These are phyloP conservation scores for Autographa gamma DNA, from an alignment of 2,888 invertebrate genomes.

Conservation along the genomic window DNA sequence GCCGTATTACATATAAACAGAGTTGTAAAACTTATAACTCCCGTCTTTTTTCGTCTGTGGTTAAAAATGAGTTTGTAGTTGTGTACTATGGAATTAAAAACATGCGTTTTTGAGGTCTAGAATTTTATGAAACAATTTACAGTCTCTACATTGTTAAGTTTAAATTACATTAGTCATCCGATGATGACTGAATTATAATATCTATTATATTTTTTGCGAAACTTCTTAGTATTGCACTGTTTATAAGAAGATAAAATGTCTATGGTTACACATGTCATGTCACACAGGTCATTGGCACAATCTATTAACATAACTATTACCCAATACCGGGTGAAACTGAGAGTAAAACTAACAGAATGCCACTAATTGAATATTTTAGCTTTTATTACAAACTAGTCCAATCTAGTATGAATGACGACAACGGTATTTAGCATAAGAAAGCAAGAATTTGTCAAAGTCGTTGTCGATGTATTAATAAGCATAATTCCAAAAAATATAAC, in stretches of 20 bases:
- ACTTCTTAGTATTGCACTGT: neutral
- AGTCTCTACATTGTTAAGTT: too few relatives aligned
- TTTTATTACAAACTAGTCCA: constrained; percentile 4
- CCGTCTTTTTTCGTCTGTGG: too few relatives aligned
- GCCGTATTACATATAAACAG: too few relatives aligned
- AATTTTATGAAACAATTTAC: too few relatives aligned
- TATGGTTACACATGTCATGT: neutral
- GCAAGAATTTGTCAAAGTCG: neutral
- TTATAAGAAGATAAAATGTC: neutral
- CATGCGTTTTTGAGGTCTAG: too few relatives aligned
- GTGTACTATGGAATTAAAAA: too few relatives aligned
- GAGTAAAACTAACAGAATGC: neutral
- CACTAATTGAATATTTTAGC: neutral
- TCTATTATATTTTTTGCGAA: too few relatives aligned
- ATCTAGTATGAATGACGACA: neutral
- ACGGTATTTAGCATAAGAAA: neutral
- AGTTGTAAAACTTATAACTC: too few relatives aligned
- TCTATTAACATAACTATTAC: neutral
- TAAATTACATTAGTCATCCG: too few relatives aligned
- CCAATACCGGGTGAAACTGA: neutral
- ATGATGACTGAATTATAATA: too few relatives aligned
- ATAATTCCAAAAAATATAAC: too few relatives aligned
- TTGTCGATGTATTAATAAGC: neutral
- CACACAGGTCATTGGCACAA: neutral
- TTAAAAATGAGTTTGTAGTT: too few relatives aligned